A percentile compares a stretch with the other conserved stretches of the same genome.
phyloP scores from a whole-genome alignment of 2,797 vertebrate species.

The Eospalax fontanierii region DNA sequence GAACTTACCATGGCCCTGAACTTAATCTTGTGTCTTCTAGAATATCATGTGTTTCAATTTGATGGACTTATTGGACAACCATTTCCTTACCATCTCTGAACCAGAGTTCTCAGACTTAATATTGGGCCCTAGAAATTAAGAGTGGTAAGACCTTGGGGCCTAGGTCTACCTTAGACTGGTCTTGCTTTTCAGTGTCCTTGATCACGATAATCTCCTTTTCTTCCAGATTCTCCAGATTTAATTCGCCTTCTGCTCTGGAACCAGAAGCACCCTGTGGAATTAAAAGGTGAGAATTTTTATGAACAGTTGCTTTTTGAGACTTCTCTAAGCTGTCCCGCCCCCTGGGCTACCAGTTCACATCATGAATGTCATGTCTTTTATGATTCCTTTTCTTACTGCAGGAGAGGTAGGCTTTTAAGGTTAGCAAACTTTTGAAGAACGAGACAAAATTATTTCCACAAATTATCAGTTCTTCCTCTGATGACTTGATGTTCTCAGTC shows the following conservation, averaged over 20 bases:
- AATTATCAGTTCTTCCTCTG: not conserved
- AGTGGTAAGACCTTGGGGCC: conserved; percentile 12
- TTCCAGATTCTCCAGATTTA: conserved; percentile 79
- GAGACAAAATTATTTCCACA: conserved; percentile 13
- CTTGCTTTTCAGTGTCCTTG: conserved; percentile 82
- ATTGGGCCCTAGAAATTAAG: conserved; percentile 48
- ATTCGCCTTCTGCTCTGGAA: conserved; percentile 62
- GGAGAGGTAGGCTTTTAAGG: conserved; percentile 37
- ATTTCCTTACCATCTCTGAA: conserved; percentile 54
- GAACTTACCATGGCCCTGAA: conserved; percentile 59
- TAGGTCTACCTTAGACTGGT: conserved; percentile 81
- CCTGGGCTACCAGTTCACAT: conserved; percentile 15
- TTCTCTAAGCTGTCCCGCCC: not conserved
- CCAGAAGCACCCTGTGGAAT: conserved; percentile 72
- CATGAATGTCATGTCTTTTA: not conserved
- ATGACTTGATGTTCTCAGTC: conserved; percentile 45
- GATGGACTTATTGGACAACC: not conserved
- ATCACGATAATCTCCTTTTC: conserved; percentile 85
- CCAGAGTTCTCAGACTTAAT: conserved; percentile 58
- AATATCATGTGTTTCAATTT: conserved; percentile 50
- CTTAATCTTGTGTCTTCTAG: conserved; percentile 43
- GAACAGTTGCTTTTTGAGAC: conserved; percentile 55
- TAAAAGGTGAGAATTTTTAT: conserved; percentile 47
- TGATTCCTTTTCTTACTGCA: conserved; percentile 23
- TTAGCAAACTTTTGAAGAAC: conserved; percentile 59